Evolutionary conservation across 1,140 invertebrate species (phyloP), one percentile per base, ranked within the genome.

Genomic region (Tenebrio molitor): DNA sequence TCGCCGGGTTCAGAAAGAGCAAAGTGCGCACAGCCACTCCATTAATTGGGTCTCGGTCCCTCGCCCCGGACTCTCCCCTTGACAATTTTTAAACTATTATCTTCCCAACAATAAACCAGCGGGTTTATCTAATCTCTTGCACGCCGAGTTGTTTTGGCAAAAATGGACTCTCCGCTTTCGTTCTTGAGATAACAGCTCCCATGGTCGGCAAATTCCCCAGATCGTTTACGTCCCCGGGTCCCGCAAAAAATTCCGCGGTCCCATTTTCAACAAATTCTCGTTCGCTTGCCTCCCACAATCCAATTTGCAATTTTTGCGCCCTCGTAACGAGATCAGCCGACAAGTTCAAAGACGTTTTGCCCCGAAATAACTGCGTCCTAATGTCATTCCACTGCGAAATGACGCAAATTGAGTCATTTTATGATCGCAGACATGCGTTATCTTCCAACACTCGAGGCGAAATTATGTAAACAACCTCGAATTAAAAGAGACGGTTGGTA

Each of bases 391-490:
- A 34, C 50, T 15, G 23, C 21, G 10, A 23, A 50, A 58, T 58
- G 50, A 29, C 50, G 50, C 50, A 58, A 58, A 58, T 58, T 58
- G 50, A 58, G 50, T 58, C 50, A 58, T 58, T 29, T 58, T 58
- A 58, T 58, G 23, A 58, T 58, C 50, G 25, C 23, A 58, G 23
- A 58, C 50, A 58, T 58, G 50, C 50, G 50, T 58, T 58, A 58
- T 58, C 21, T 58, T 23, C 23, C 23, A 8, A 50, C 44, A 50
- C 50, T 58, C 21, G 21, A 25, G 50, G 50, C 21, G 50, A 15
- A 58, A 25, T 58, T 58, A 29, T 29, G 50, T 58, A 29, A 58
- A 58, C 10, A 58, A 12, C n/a, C 21, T 33, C 50, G 10, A 58
- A 58, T 50, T 50, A 50, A 50, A 50, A 50, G 44, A 21, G 16